phyloP scores from a whole-genome alignment of 1,140 invertebrate genomes.

The Prorops nasuta region DNA sequence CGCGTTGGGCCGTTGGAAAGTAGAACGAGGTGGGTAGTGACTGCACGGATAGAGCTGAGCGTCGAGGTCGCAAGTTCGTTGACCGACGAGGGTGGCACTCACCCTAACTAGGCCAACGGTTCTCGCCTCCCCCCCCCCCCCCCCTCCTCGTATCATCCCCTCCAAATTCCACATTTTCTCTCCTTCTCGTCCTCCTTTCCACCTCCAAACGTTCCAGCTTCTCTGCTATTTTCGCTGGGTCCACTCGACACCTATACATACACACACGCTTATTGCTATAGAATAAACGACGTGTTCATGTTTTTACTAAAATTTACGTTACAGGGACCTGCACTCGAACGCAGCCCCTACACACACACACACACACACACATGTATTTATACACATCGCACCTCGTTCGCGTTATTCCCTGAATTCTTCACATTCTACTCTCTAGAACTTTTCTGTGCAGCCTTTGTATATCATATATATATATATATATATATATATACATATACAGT shows the following conservation, averaged over 20 bases:
- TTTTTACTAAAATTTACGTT: conserved; percentile 43
- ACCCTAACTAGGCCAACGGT: conserved; percentile 48
- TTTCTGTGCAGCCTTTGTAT: no score
- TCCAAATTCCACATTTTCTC: conserved; percentile 20
- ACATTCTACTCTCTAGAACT: no score
- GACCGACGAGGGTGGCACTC: conserved; percentile 50
- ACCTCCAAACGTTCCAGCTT: conserved; percentile 30
- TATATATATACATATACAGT: no score
- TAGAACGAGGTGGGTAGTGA: conserved; percentile 12
- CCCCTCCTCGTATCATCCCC: conserved; percentile 16
- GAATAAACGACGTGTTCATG: conserved; percentile 32
- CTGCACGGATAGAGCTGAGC: conserved; percentile 25
- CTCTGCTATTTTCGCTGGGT: conserved; percentile 44
- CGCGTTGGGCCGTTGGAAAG: neutral
- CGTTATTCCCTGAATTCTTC: no score
- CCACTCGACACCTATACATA: conserved; percentile 39
- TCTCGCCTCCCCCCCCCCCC: conserved; percentile 30
- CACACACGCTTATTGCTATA: no score
- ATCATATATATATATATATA: no score
- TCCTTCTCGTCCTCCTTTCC: conserved; percentile 15
- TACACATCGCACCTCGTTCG: no score
- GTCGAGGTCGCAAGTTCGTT: conserved; percentile 52
- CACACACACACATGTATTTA: no score
- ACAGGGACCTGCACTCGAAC: no score
- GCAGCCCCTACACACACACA: no score